phyloP scores from a whole-genome alignment of 1,140 invertebrate species.

The Pentalonia nigronervosa region DNA sequence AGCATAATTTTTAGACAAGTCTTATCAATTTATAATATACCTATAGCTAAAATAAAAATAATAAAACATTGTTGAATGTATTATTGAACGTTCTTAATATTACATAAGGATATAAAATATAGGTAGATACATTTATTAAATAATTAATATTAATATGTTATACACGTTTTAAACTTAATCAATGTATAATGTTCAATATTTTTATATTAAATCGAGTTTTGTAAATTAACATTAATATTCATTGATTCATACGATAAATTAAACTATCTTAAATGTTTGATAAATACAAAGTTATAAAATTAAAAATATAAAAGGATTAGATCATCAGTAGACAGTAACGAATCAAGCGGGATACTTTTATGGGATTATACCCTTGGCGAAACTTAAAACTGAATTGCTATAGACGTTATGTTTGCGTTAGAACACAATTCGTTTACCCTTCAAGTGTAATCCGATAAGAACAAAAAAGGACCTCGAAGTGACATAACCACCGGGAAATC shows the following conservation, averaged over 20 bases:
- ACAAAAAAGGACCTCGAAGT: constrained; percentile 49
- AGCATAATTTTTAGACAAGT: too few relatives aligned
- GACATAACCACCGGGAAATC: constrained; percentile 43
- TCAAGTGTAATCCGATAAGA: neutral
- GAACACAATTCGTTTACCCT: neutral
- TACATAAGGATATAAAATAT: neutral
- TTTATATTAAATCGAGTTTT: neutral
- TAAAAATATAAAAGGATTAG: neutral
- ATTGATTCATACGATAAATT: neutral
- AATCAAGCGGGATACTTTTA: neutral
- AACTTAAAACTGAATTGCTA: neutral
- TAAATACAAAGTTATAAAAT: neutral
- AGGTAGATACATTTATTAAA: neutral
- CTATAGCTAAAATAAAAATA: neutral
- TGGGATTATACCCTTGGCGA: constrained; percentile 19
- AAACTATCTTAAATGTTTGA: neutral
- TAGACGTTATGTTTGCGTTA: neutral
- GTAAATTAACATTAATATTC: neutral
- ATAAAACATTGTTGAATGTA: too few relatives aligned
- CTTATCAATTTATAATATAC: too few relatives aligned
- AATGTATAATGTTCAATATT: neutral
- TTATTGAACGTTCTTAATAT: too few relatives aligned
- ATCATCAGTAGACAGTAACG: constrained; percentile 23
- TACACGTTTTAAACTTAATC: neutral
- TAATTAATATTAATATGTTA: neutral